phyloP scores from a whole-genome alignment of 1,140 invertebrate genomes.

The Mizuhopecten yessoensis region DNA sequence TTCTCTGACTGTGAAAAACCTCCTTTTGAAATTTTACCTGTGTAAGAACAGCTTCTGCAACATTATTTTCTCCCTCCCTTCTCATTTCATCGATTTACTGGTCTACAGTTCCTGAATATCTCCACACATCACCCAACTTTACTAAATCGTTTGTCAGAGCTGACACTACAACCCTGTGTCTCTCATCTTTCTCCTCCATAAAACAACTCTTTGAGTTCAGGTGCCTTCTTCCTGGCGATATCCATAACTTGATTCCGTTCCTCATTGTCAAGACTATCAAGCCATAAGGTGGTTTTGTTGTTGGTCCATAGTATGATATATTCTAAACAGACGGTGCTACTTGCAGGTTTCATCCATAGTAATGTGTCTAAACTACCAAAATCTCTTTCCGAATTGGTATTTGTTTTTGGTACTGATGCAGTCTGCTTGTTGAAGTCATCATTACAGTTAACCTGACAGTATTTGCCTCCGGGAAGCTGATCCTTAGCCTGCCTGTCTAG shows the following conservation, averaged over 20 bases:
- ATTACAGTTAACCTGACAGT: background rate
- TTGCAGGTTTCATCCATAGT: background rate
- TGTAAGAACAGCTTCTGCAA: too few relatives aligned
- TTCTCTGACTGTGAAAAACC: slow-evolving; percentile 42
- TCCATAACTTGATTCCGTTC: slow-evolving; percentile 39
- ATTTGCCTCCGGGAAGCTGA: slow-evolving; percentile 51
- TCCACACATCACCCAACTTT: background rate
- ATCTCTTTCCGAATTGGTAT: slow-evolving; percentile 9
- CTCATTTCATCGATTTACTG: background rate
- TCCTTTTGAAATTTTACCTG: slow-evolving; percentile 43
- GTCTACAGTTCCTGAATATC: background rate
- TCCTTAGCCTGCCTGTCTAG: slow-evolving; percentile 60
- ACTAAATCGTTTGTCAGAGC: too few relatives aligned
- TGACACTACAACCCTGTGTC: background rate
- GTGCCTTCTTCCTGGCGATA: background rate
- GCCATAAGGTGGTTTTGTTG: slow-evolving; percentile 35
- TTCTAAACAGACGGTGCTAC: background rate
- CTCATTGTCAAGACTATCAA: background rate
- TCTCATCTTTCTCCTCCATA: background rate
- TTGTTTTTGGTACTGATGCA: background rate
- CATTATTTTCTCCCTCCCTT: background rate
- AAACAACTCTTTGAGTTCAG: background rate
- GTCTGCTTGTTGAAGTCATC: background rate
- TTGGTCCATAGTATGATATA: slow-evolving; percentile 43
- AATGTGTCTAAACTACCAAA: slow-evolving; percentile 31